These are phyloP conservation scores for Girardinichthys multiradiatus DNA, from an alignment of 2,113 vertebrate species.

Conservation along the genomic window DNA sequence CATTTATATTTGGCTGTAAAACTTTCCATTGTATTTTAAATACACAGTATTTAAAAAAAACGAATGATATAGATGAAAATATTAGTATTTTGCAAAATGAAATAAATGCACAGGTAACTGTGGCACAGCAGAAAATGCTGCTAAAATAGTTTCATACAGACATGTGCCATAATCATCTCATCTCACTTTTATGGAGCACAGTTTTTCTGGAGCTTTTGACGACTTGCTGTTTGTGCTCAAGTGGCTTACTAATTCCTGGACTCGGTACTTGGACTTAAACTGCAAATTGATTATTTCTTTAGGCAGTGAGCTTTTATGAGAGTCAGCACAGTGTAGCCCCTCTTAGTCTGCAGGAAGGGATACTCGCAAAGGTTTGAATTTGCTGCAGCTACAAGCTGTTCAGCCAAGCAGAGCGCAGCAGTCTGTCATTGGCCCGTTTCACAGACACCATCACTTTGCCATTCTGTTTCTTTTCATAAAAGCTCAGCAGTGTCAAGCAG, in stretches of 20 bases:
- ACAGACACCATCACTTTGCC: slow-evolving; percentile 38
- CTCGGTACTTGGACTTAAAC: slow-evolving; percentile 10
- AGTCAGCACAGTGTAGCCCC: slow-evolving; percentile 45
- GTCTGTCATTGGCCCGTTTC: slow-evolving; percentile 51
- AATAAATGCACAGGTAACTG: not conserved
- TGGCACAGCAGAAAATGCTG: slow-evolving; percentile 24
- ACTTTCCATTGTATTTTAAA: not conserved
- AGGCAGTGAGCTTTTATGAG: slow-evolving; percentile 41
- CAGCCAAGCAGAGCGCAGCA: slow-evolving; percentile 62
- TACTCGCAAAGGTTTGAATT: slow-evolving; percentile 54
- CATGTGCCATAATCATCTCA: slow-evolving; percentile 6
- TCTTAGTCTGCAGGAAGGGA: slow-evolving; percentile 36
- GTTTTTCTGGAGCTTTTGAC: slow-evolving; percentile 15
- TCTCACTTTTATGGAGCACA: slow-evolving; percentile 6
- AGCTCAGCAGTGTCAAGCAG: slow-evolving; percentile 32
- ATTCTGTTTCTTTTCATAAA: slow-evolving; percentile 40
- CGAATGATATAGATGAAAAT: no score
- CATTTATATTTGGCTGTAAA: not conserved
- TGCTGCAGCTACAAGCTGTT: slow-evolving; percentile 64
- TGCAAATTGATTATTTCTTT: slow-evolving; percentile 57
- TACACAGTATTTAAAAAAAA: no score
- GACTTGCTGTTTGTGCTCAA: slow-evolving; percentile 20
- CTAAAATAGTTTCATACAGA: slow-evolving; percentile 19
- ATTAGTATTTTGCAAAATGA: no score
- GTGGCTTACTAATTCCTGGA: slow-evolving; percentile 33